Base-by-base conservation (phyloP, 2,797 vertebrate species). In the Carapus acus region DNA sequence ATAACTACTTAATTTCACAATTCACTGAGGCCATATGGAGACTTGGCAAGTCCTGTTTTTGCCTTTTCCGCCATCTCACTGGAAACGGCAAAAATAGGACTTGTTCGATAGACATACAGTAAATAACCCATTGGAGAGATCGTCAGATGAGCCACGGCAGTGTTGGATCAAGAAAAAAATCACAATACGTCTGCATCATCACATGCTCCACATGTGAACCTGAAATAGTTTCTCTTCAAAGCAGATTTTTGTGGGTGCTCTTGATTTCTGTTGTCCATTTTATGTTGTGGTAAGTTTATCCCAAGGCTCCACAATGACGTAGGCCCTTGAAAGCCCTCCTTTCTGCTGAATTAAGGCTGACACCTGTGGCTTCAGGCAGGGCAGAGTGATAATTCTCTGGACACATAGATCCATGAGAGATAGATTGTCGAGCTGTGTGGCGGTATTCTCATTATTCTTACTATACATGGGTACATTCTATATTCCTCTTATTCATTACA, bases 261-360 rank as follows among this genome's bases (percentile, higher is more conserved):
- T 54, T 58, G 27, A 65, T 71, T 58, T 74, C 37, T 16, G 17
- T 53, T 58, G 58, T 69, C 59, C 73, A 54, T 63, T 65, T 65
- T 61, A 67, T 63, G 62, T 46, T 65, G 66, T 72, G 67, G 52
- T 58, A 51, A 19, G 49, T 54, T 57, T 49, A 54, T 62, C 69
- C 57, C 12, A 18, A 57, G 67, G 65, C 69, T 45, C 40, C 50
- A 69, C 57, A 56, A 38, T 40, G 47, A 40, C 42, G 37, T 27
- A 54, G 41, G 49, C 42, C 39, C 49, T 75, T 67, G 53, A 59
- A 69, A 68, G 64, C 62, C 33, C 58, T 58, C 64, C 43, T 40
- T 49, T 29, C 38, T 46, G 23, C 58, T 21, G 47, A 57, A 73
- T 62, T 66, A 52, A 62, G 34, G 45, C 19, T 56, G 58, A 57